Percentiles rank a stretch among this genome's conserved stretches.
Conservation (phyloP, 2,113 vertebrate species). For the Ifrita kowaldi region DNA sequence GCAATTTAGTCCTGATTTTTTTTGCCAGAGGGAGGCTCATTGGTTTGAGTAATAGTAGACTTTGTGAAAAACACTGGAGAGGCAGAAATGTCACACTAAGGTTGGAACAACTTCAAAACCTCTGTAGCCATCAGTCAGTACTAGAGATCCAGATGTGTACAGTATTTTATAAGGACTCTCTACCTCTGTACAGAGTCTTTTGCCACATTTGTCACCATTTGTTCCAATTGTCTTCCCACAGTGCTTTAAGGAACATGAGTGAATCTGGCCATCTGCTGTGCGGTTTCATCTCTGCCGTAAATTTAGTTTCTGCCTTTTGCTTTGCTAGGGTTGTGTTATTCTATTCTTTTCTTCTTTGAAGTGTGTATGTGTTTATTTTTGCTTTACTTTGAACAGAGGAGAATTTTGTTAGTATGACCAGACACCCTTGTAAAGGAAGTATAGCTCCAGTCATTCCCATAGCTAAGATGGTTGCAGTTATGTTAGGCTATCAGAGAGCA, state of each 20-base stretch:
- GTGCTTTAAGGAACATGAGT: not conserved
- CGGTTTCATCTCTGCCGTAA: not conserved
- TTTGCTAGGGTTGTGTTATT: not conserved
- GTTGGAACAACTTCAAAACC: not conserved
- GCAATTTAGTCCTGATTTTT: not conserved
- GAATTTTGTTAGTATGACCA: not conserved
- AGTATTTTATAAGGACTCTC: not conserved
- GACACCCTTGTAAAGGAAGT: not conserved
- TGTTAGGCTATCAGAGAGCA: not conserved
- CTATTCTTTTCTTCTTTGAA: not conserved
- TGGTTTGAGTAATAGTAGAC: not conserved
- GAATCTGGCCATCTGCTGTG: not conserved
- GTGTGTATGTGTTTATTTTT: not conserved
- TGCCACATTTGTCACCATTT: not conserved
- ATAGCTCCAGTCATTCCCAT: not conserved
- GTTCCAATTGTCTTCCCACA: not conserved
- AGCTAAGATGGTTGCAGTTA: not conserved
- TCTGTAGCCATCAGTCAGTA: not conserved
- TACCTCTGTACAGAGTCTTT: not conserved
- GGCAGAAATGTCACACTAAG: not conserved
- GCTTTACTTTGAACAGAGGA: not conserved
- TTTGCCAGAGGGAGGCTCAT: not conserved
- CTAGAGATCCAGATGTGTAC: not conserved
- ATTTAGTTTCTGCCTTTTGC: not conserved
- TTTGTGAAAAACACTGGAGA: not conserved